Evolutionary conservation across 2,888 invertebrate species (phyloP).

Genomic region (Drosophila hamatofila): DNA sequence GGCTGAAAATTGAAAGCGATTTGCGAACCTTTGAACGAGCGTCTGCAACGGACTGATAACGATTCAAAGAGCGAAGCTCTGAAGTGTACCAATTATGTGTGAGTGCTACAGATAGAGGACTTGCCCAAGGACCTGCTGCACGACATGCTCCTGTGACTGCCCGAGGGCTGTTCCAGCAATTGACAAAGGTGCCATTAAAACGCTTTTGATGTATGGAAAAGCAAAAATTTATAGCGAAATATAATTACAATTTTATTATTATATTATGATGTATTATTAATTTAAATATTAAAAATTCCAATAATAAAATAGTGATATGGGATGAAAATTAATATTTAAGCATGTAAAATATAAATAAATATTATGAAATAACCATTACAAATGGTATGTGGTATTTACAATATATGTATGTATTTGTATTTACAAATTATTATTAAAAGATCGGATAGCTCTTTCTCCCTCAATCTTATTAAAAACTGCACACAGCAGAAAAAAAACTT

Average conservation of each 20-base stretch:
- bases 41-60: slow-evolving; percentile 76
- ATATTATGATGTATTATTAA: too few relatives aligned
- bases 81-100: slow-evolving; percentile 69
- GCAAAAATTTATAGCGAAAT: not conserved
- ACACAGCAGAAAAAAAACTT: too few relatives aligned
- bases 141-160: slow-evolving; percentile 5
- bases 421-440: too few relatives aligned
- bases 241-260: not conserved
- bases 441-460: too few relatives aligned
- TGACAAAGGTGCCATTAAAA: slow-evolving; percentile 22
- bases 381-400: too few relatives aligned
- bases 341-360: too few relatives aligned
- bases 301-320: too few relatives aligned
- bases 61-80: slow-evolving; percentile 62
- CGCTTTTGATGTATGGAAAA: slow-evolving; percentile 56
- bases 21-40: slow-evolving; percentile 43
- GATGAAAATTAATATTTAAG: too few relatives aligned
- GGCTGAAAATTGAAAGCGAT: slow-evolving; percentile 54
- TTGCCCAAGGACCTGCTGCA: slow-evolving; percentile 8
- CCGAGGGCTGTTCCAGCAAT: slow-evolving; percentile 5
- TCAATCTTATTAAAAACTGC: too few relatives aligned
- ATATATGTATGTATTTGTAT: too few relatives aligned
- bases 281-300: too few relatives aligned
- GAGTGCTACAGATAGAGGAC: slow-evolving; percentile 54
- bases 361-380: too few relatives aligned